These are phyloP conservation scores for Aspiorhynchus laticeps DNA, from an alignment of 2,113 vertebrate genomes.

Conservation along the genomic window DNA sequence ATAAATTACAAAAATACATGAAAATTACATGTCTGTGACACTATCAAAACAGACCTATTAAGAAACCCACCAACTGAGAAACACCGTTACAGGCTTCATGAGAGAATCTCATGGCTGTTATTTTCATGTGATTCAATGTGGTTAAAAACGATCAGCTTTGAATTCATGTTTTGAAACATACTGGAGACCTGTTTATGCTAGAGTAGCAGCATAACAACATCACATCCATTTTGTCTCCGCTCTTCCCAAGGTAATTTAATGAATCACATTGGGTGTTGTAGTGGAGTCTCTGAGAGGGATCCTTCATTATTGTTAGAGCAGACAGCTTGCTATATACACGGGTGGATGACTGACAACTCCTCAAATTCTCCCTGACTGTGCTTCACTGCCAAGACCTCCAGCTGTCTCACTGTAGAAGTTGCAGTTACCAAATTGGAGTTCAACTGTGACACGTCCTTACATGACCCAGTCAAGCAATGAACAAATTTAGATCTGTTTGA, in stretches of 20 bases:
- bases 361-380: conserved; percentile 4
- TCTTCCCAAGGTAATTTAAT: background rate
- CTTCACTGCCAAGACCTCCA: background rate
- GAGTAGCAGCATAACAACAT: background rate
- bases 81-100: background rate
- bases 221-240: background rate
- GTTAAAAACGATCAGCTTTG: background rate
- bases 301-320: background rate
- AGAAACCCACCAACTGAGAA: conserved; percentile 15
- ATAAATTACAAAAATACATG: background rate
- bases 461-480: background rate
- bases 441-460: conserved; percentile 23
- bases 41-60: background rate
- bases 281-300: background rate
- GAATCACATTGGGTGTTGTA: background rate
- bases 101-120: background rate
- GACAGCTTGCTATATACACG: background rate
- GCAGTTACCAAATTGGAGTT: background rate
- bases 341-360: background rate
- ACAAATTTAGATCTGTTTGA: background rate
- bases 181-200: background rate
- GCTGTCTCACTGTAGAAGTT: background rate
- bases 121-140: conserved; percentile 11
- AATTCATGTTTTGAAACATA: background rate
- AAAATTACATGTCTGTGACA: background rate